These are phyloP conservation scores for Caerostris darwini DNA, from an alignment of 1,140 invertebrate species.

Conservation along the genomic window DNA sequence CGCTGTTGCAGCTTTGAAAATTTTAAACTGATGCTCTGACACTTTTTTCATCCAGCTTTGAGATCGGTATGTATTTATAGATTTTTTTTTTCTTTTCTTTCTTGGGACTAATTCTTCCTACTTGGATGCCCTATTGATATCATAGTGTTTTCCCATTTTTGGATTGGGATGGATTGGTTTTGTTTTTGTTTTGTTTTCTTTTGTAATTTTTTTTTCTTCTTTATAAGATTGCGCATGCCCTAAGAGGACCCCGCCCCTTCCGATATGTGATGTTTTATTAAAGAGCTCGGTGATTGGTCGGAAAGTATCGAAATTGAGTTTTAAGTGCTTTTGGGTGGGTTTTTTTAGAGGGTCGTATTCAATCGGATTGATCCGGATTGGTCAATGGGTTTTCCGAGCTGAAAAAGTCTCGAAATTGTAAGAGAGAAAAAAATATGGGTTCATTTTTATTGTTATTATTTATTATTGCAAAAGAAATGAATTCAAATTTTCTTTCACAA, in stretches of 20 bases:
- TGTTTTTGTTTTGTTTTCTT: background rate
- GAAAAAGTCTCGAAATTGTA: background rate
- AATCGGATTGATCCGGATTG: slow-evolving; percentile 19
- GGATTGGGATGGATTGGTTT: slow-evolving; percentile 7
- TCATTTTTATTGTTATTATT: too few species aligned
- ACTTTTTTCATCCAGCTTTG: background rate
- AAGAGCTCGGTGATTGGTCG: slow-evolving; percentile 64
- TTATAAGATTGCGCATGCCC: slow-evolving; percentile 4
- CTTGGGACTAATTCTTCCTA: background rate
- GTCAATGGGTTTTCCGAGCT: background rate
- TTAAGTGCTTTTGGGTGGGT: slow-evolving; percentile 54
- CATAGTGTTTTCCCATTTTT: slow-evolving; percentile 63
- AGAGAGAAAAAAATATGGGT: background rate
- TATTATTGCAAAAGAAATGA: too few species aligned
- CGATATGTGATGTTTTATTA: slow-evolving; percentile 69
- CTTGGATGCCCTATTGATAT: slow-evolving; percentile 46
- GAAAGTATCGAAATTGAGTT: slow-evolving; percentile 50
- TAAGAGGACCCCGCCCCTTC: slow-evolving; percentile 9
- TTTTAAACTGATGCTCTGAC: slow-evolving; percentile 70
- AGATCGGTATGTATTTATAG: slow-evolving; percentile 60
- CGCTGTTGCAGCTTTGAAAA: slow-evolving; percentile 50
- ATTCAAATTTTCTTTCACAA: too few species aligned
- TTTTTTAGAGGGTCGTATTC: slow-evolving; percentile 40
- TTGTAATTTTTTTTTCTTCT: background rate
- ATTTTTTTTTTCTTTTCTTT: background rate